Base-by-base conservation (phyloP, 2,113 vertebrate species). In the Actinemys pallida region DNA sequence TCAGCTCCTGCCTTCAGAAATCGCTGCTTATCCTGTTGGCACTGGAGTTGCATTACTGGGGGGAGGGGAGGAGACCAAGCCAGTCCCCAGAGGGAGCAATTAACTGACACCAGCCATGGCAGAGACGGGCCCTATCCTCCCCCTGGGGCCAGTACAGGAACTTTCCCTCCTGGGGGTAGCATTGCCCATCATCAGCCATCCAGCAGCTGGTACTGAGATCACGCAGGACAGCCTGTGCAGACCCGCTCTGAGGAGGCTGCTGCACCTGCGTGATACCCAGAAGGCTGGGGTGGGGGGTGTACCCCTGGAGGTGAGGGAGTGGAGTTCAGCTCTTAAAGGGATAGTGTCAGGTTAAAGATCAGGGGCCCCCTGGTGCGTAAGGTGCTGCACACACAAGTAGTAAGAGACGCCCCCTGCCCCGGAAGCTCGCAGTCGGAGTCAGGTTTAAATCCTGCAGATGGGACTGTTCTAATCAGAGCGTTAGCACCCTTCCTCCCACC, bases 281-380 rank as follows among this genome's bases (percentile, higher is more conserved):
- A 31, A 31, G 59, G 13, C 59, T 62, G 59, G 50, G 2, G 25
- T 31, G 24, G 20, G 27, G 13, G 47, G 0, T 19, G 42, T 39
- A 6, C 5, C 11, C 3, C 35, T 31, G 31, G 62, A 35, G 14
- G 31, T 8, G 65, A 35, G 62, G 31, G 62, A 31, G 62, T 14
- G 13, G 35, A 20, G 8, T 69, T 69, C 16, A 8, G 49, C 9
- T 59, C 87, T 0, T 25, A 14, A 9, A 27, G 47, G 47, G 17
- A 12, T 78, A 3, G 50, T 0, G 0, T 50, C 56, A 75, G 53
- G 4, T 3, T 1, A 31, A 59, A 85, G 3, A 42, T 84, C 1
- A 0, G 1, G 84, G 8, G 3, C 17, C 4, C 8, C 8, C 4
- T 0, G 0, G 2, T 59, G 2, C n/a, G 16, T 1, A 0, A 2